Percentiles rank a stretch among this genome's conserved stretches.
Conservation (phyloP, 2,888 invertebrate genomes). For the Blera fallax region DNA sequence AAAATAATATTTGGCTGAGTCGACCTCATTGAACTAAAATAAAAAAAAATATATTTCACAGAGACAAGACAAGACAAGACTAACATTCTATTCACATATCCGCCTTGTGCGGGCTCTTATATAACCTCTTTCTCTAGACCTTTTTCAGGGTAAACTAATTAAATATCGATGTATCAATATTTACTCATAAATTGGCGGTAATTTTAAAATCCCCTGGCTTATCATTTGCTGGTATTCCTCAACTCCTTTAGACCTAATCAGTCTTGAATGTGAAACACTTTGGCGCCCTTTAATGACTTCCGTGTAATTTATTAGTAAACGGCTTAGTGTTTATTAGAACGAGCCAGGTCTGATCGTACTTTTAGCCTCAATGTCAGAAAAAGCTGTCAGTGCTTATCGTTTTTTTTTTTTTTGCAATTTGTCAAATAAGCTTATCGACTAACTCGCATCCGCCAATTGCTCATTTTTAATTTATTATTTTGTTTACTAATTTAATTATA, state of each 20-base stretch:
- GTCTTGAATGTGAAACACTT: neutral
- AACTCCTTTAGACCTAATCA: neutral
- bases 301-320: neutral
- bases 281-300: conserved; percentile 25
- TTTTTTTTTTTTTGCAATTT: conserved; percentile 11
- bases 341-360: neutral
- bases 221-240: neutral
- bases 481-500: conserved; percentile 29
- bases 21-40: neutral
- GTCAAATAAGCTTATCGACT: conserved; percentile 17
- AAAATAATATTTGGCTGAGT: neutral
- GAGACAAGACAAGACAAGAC: neutral
- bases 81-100: neutral
- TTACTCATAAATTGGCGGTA: neutral
- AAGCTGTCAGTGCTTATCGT: neutral
- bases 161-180: conserved; percentile 13
- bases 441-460: neutral
- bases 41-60: no score
- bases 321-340: neutral
- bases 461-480: conserved; percentile 31
- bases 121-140: neutral
- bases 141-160: neutral
- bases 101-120: neutral
- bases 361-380: neutral
- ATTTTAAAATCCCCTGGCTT: neutral